phyloP scores from a whole-genome alignment of 2,888 invertebrate genomes.

The Campaea margaritaria region DNA sequence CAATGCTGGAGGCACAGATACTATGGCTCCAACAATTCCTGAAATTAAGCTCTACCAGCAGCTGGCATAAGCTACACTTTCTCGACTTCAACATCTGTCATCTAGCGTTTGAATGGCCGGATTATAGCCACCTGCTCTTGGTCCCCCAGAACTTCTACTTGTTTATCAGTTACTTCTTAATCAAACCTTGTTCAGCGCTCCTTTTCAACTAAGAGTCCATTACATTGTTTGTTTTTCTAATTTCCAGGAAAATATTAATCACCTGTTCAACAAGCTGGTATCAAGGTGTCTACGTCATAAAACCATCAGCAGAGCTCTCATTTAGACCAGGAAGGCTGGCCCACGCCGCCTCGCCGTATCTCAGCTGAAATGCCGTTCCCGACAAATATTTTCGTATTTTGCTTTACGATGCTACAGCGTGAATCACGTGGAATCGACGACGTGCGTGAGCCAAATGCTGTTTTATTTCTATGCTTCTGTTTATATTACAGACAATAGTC shows the following conservation, averaged over 20 bases:
- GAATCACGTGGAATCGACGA: slow-evolving; percentile 31
- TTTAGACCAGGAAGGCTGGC: slow-evolving; percentile 12
- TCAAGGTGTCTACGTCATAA: slow-evolving; percentile 8
- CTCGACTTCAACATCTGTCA: too few relatives aligned
- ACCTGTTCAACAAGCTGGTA: background rate
- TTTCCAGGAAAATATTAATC: slow-evolving; percentile 1
- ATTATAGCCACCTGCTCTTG: too few relatives aligned
- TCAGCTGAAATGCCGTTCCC: slow-evolving; percentile 17
- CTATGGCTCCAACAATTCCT: too few relatives aligned
- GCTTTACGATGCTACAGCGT: slow-evolving; percentile 29
- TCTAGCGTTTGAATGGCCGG: too few relatives aligned
- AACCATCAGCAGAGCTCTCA: background rate
- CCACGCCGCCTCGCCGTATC: slow-evolving; percentile 11
- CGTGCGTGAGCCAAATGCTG: slow-evolving; percentile 23
- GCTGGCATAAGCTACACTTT: too few relatives aligned
- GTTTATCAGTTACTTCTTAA: too few relatives aligned
- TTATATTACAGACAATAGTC: slow-evolving; percentile 24
- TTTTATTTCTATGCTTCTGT: slow-evolving; percentile 23
- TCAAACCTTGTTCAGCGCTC: too few relatives aligned
- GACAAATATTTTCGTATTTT: slow-evolving; percentile 32
- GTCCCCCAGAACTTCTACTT: too few relatives aligned
- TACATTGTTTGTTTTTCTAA: background rate
- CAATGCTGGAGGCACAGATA: too few relatives aligned
- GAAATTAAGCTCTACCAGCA: too few relatives aligned
- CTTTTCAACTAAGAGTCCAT: too few relatives aligned